Base-by-base conservation (phyloP, 2,888 invertebrate genomes). In the Thereva nobilitata region DNA sequence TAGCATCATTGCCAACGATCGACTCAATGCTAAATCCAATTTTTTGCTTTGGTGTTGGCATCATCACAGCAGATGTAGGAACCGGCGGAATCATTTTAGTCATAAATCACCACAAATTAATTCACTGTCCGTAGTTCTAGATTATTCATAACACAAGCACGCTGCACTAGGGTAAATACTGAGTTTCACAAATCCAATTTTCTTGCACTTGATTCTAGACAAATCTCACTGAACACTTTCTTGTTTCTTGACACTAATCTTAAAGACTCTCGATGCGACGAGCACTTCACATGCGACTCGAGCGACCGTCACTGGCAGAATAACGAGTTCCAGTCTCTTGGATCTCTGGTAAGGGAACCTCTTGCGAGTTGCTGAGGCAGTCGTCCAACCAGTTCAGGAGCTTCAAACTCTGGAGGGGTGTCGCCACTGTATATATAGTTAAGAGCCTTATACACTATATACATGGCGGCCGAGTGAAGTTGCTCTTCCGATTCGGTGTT, bases 11-110 rank as follows among this genome's bases (percentile, higher is more conserved):
- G 74, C 94, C 95, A 72, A 95, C 95, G 79, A 95, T 94, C 77
- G 93, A 93, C 84, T 95, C 95, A 83, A 95, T 95, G 78, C 93
- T 93, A 82, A 95, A 95, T 80, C 94, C 95, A 81, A 95, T 93
- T 84, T 94, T 95, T 76, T 95, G 94, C 84, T 93, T 93, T 78
- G 93, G 91, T 74, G 80, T 81, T 79, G 93, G 91, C 86, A 93
- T 90, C 84, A 93, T 90, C 83, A 91, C 90, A 83, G 93, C 90
- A 84, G 93, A 92, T 81, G 93, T 92, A 85, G 93, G 93, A 87
- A 93, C 92, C 86, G 93, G 89, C 86, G 94, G 94, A 93, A 94
- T 94, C 94, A 94, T 94, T 76, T 80, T 81, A 80, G 80, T 80
- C 80, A 80, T 80, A 76, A 77, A 80, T 77, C 75, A 75, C 75